Evolutionary conservation across 1,140 invertebrate genomes (phyloP), one percentile per base, ranked within the genome.

Genomic region (Pemphigus obesinymphae): DNA sequence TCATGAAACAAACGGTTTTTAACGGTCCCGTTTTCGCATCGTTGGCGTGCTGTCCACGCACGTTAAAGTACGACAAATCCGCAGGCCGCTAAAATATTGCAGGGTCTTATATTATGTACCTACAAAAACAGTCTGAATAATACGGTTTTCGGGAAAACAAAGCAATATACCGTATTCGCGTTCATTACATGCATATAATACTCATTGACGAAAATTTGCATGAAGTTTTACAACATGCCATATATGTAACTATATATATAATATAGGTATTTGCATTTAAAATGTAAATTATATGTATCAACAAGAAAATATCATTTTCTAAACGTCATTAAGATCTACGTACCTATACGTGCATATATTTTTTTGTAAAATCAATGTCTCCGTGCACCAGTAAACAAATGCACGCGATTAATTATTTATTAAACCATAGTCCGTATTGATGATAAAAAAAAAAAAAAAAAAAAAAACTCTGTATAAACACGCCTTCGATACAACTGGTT

Each of bases 1-100:
- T 80, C 76, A 63, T 63, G 76, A 80, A 80, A 80, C 76, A 80
- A 80, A 80, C 76, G 76, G 76, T 80, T 80, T 63, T 80, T 45
- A 63, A 17, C 40, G 23, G 40, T 80, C 76, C 76, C 76, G 53
- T 80, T 80, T 63, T 61, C 37, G 55, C 55, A 45, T 80, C 40
- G 37, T 8, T 0, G 26, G 45, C 48, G 31, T 20, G 34, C 40
- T 68, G 40, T 70, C 23, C 40, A 45, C 68, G 37, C 23, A 45
- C 23, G 40, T 37, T n/a, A n/a, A n/a, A n/a, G 10, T 43, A 45
- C 23, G 23, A 26, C 37, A 26, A 29, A 70, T 6, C 23, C 68
- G 17, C 23, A 45, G n/a, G 1, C 8, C 15, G 34, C n/a, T n/a
- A n/a, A 13, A 7, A 8, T 20, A 23, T 20, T 40, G 5, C 37